Evolutionary conservation across 2,113 vertebrate species (phyloP).

Genomic region (Chaetodon trifascialis): DNA sequence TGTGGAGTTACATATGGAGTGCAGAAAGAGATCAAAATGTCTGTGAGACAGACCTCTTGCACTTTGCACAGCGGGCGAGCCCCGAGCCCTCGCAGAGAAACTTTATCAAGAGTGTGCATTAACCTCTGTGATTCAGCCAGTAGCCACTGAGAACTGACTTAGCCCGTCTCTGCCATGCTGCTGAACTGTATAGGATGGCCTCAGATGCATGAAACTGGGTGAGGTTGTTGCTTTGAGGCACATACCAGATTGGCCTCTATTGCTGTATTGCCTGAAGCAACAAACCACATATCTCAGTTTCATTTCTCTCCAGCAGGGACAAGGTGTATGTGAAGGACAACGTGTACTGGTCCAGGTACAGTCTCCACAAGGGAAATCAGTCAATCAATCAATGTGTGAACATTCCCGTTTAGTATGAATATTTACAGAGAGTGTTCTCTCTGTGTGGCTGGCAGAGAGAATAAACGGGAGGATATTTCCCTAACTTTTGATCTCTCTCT

Average conservation of each 20-base stretch:
- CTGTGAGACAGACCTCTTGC: neutral
- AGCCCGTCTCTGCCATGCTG: constrained; percentile 5
- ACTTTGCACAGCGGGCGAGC: constrained; percentile 15
- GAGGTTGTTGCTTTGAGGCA: constrained; percentile 44
- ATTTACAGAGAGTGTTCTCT: neutral
- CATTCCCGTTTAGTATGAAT: neutral
- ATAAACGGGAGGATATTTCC: neutral
- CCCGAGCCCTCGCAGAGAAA: neutral
- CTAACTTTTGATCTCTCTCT: neutral
- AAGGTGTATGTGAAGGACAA: constrained; percentile 45
- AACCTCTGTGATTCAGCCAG: constrained; percentile 7
- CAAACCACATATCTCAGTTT: constrained; percentile 42
- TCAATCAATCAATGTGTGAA: neutral
- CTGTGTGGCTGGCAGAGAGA: neutral
- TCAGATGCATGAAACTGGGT: constrained; percentile 11
- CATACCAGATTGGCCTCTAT: constrained; percentile 54
- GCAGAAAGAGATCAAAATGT: constrained; percentile 15
- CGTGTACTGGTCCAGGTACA: neutral
- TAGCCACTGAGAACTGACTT: constrained; percentile 17
- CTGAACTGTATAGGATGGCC: neutral
- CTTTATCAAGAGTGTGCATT: constrained; percentile 7
- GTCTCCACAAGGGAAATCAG: neutral
- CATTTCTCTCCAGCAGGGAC: constrained; percentile 70
- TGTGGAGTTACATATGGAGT: neutral
- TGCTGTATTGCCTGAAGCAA: constrained; percentile 52